Evolutionary conservation across 1,140 invertebrate species (phyloP), one percentile per base, ranked within the genome.

Genomic region (Plutomurus gul): DNA sequence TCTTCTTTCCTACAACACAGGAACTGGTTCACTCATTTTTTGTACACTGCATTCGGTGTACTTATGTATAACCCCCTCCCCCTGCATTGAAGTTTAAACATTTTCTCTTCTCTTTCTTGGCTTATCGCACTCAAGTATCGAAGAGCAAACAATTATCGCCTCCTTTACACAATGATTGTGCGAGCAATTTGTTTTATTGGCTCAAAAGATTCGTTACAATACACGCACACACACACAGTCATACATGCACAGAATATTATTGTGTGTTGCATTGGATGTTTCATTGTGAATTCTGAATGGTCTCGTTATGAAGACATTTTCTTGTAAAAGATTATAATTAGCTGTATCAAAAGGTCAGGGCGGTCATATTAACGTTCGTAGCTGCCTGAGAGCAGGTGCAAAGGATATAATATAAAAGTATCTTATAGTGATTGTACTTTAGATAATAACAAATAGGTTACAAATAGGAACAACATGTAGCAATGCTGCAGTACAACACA

Each of bases 221-320:
- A n/a, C n/a, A n/a, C n/a, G n/a, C n/a, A n/a, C n/a, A n/a, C n/a
- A n/a, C n/a, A n/a, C n/a, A n/a, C n/a, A n/a, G n/a, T n/a, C n/a
- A n/a, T n/a, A 13, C 8, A 16, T n/a, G 6, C 27, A 43, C 2
- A n/a, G n/a, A 43, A 43, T 49, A 49, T 49, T 49, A n/a, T n/a
- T n/a, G n/a, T n/a, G 13, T 36, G 6, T 65, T 33, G 16, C 22
- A 22, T 27, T 30, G 8, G 56, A 65, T 65, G 30, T 65, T 65
- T 65, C 56, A 65, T 65, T 65, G 56, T 65, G 6, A 1, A n/a
- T 1, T 33, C 13, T 65, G 56, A 65, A 65, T 65, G 27, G 56
- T 30, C 56, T 65, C 56, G 56, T 65, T 65, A 65, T 65, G 56
- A 65, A 65, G 25, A 65, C 56, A 65, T 65, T 65, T 65, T 65